Conservation (phyloP, 2,113 vertebrate species). For the Ammodytes marinus region DNA sequence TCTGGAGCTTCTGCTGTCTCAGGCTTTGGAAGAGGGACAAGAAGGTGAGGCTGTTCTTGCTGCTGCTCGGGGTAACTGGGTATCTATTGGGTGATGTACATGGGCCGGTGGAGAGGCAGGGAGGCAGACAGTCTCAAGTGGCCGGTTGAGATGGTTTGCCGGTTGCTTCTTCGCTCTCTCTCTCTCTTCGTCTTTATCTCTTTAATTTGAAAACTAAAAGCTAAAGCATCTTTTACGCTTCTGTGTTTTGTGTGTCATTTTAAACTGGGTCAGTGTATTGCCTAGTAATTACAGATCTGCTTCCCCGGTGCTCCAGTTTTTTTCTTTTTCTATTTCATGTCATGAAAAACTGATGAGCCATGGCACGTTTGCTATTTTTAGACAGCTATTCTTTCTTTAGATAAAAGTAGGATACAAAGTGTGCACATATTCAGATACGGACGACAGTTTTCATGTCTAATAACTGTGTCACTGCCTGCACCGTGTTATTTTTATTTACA, state of each 20-base stretch:
- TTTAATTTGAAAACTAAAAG: slow-evolving; percentile 16
- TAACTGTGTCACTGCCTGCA: slow-evolving; percentile 13
- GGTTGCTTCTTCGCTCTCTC: slow-evolving; percentile 18
- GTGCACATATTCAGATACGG: slow-evolving; percentile 17
- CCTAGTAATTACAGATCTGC: slow-evolving; percentile 27
- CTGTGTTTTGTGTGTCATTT: slow-evolving; percentile 35
- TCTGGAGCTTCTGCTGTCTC: slow-evolving; percentile 87
- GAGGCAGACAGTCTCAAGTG: slow-evolving; percentile 22
- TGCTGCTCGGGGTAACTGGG: slow-evolving; percentile 36
- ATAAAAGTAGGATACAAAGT: slow-evolving; percentile 38
- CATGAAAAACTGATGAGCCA: slow-evolving; percentile 73
- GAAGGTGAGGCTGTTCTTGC: slow-evolving; percentile 80
- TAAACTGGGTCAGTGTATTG: slow-evolving; percentile 53
- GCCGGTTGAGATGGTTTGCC: slow-evolving; percentile 23
- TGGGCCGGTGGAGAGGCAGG: slow-evolving; percentile 29
- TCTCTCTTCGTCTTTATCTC: not conserved
- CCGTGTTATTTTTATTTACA: slow-evolving; percentile 38
- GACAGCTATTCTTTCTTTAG: slow-evolving; percentile 29
- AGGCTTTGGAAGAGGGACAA: slow-evolving; percentile 84
- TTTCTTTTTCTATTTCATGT: slow-evolving; percentile 34
- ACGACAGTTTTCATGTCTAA: slow-evolving; percentile 14
- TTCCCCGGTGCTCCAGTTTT: slow-evolving; percentile 7
- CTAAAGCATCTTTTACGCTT: not conserved
- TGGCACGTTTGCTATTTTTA: slow-evolving; percentile 59
- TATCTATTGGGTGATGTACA: slow-evolving; percentile 3